phyloP scores from a whole-genome alignment of 2,888 invertebrate genomes.

The Apantesis nais region DNA sequence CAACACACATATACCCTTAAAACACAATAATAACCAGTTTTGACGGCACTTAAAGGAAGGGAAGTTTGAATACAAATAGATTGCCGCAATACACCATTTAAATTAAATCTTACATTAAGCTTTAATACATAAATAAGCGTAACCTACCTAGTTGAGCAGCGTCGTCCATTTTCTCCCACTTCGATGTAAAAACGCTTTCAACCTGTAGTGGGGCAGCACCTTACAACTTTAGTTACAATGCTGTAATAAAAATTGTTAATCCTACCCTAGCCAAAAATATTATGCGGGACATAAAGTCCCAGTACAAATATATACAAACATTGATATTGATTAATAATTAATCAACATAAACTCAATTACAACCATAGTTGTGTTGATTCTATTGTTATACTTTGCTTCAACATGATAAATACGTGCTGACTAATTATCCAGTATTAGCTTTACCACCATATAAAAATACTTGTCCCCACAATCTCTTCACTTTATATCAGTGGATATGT shows the following conservation, averaged over 20 bases:
- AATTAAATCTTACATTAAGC: constrained; percentile 7
- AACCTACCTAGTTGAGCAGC: constrained; percentile 93
- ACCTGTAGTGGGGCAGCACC: constrained; percentile 79
- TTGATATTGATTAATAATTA: constrained; percentile 13
- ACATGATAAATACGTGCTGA: not conserved
- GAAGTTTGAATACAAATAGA: not conserved
- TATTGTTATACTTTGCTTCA: not conserved
- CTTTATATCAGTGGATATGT: no score
- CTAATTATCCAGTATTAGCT: not conserved
- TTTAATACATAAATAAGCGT: constrained; percentile 27
- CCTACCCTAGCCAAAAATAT: constrained; percentile 63
- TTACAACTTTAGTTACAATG: constrained; percentile 77
- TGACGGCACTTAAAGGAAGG: not conserved
- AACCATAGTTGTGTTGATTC: not conserved
- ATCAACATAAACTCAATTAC: not conserved
- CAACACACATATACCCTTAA: constrained; percentile 58
- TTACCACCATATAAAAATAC: not conserved
- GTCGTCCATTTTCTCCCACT: constrained; percentile 95
- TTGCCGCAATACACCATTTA: not conserved
- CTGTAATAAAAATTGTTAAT: constrained; percentile 80
- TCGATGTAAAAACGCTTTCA: constrained; percentile 84
- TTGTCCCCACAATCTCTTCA: not conserved
- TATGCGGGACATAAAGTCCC: constrained; percentile 31
- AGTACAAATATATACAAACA: constrained; percentile 28
- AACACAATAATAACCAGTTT: constrained; percentile 20